A percentile compares a stretch with the other conserved stretches of the same genome.
phyloP scores from a whole-genome alignment of 2,113 vertebrate genomes.

The Micronycteris hirsuta region DNA sequence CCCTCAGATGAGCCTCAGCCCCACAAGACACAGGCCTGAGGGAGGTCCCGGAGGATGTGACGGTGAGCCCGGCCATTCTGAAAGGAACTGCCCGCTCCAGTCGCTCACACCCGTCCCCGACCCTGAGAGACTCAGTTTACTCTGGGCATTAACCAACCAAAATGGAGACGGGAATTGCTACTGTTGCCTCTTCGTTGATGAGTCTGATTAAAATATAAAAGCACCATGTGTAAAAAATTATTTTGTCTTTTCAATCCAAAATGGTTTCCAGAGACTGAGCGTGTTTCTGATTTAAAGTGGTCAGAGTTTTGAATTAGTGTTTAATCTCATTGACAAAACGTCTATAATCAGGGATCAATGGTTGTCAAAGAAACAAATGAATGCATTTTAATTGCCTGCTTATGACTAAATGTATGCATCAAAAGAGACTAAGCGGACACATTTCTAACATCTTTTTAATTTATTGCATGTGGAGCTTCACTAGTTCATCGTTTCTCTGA shows the following conservation, averaged over 20 bases:
- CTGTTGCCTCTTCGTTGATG: neutral
- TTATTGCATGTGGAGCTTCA: neutral
- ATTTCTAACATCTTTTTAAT: neutral
- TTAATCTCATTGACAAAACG: neutral
- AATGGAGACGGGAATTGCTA: neutral
- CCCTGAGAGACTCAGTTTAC: neutral
- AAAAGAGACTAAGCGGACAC: neutral
- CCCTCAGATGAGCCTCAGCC: neutral
- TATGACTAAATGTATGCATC: neutral
- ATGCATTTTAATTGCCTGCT: neutral
- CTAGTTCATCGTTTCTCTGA: slow-evolving; percentile 9
- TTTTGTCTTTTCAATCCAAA: neutral
- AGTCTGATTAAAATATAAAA: neutral
- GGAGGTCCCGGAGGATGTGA: neutral
- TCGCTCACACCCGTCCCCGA: neutral
- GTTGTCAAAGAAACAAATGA: neutral
- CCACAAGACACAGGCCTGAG: neutral
- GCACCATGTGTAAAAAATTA: neutral
- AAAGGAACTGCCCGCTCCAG: neutral
- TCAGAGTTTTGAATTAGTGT: neutral
- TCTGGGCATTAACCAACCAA: neutral
- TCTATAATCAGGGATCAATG: neutral
- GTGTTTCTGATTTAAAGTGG: neutral
- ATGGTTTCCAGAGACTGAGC: neutral
- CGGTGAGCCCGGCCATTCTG: no score